phyloP scores from a whole-genome alignment of 2,888 invertebrate genomes.

The Ptilodon capucinus region DNA sequence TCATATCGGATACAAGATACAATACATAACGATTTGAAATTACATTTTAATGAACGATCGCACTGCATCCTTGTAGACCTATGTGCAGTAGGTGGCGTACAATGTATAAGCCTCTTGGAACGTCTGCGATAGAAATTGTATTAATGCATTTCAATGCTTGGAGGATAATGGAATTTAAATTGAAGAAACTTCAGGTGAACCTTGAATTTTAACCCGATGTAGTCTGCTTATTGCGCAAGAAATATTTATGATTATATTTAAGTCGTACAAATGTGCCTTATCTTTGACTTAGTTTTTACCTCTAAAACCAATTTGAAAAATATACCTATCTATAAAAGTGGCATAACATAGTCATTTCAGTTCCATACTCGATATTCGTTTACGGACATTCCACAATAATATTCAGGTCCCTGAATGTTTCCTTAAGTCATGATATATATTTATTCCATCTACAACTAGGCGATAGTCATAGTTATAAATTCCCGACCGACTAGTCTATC shows the following conservation, averaged over 20 bases:
- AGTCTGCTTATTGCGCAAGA: slow-evolving; percentile 8
- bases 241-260: neutral
- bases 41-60: slow-evolving; percentile 37
- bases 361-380: too few relatives aligned
- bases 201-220: slow-evolving; percentile 11
- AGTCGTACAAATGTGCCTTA: too few relatives aligned
- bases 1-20: slow-evolving; percentile 42
- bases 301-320: too few relatives aligned
- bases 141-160: slow-evolving; percentile 23
- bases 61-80: slow-evolving; percentile 23
- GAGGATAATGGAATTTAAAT: slow-evolving; percentile 30
- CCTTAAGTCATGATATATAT: too few relatives aligned
- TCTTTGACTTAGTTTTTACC: too few relatives aligned
- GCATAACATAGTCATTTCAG: too few relatives aligned
- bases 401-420: too few relatives aligned
- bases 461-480: too few relatives aligned
- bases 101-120: slow-evolving; percentile 1
- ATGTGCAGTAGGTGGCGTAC: neutral
- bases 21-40: slow-evolving; percentile 42
- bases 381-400: too few relatives aligned
- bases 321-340: too few relatives aligned
- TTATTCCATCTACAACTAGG: too few relatives aligned
- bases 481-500: too few relatives aligned
- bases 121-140: slow-evolving; percentile 9
- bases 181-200: slow-evolving; percentile 16